A percentile compares a stretch with the other conserved stretches of the same genome.
Conservation (phyloP, 2,888 invertebrate genomes). For the Pammene fasciana region DNA sequence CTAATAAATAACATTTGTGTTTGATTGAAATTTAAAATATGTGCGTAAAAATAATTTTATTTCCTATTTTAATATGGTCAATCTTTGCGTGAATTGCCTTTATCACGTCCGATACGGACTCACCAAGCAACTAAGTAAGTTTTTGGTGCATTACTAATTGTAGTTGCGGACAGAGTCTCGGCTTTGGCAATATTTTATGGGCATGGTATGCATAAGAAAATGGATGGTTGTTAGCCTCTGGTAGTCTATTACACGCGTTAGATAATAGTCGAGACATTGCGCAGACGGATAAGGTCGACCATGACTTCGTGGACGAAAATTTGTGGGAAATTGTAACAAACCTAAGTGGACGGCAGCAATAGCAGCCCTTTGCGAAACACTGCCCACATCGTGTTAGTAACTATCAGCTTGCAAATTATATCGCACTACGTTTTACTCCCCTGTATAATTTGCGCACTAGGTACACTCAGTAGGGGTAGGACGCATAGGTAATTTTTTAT, state of each 20-base stretch:
- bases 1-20: too few species aligned
- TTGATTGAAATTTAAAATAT: too few species aligned
- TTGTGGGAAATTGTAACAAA: constrained; percentile 47
- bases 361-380: constrained; percentile 21
- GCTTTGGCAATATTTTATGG: background rate
- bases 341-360: constrained; percentile 42
- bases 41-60: too few species aligned
- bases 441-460: too few species aligned
- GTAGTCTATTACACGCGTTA: constrained; percentile 50
- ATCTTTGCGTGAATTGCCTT: background rate
- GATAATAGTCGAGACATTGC: constrained; percentile 53
- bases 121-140: constrained; percentile 1
- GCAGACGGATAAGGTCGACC: constrained; percentile 58
- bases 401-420: background rate
- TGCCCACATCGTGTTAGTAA: background rate
- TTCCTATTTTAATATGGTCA: background rate
- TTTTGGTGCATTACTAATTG: constrained; percentile 31
- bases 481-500: too few species aligned
- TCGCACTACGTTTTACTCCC: background rate
- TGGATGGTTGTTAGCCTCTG: constrained; percentile 52
- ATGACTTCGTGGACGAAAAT: constrained; percentile 46
- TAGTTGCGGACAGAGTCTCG: constrained; percentile 1
- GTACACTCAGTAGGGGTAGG: too few species aligned
- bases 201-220: constrained; percentile 20
- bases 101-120: background rate